Base-by-base conservation (phyloP, 2,797 vertebrate species). In the Eulemur rubriventer region DNA sequence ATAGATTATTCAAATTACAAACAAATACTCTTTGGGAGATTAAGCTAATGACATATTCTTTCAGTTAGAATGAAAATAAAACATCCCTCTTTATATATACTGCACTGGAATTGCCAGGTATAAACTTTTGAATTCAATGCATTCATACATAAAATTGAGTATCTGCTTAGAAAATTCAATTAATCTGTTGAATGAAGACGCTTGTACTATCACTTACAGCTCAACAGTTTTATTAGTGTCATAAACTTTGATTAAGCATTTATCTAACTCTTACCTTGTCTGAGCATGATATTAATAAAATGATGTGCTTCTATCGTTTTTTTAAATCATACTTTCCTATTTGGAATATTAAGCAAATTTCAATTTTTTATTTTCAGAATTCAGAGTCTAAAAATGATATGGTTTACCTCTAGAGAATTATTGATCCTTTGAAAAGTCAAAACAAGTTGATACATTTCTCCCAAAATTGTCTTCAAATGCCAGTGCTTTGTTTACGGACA, bases 201-300 rank as follows among this genome's bases (percentile, higher is more conserved):
- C 2, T 95, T 69, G 50, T n/a, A 17, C 9, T 63, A 70, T 50
- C n/a, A 97, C 73, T 73, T 50, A 88, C 33, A 94, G n/a, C 5
- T 94, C 84, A 97, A 35, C 10, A 13, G 69, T 97, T 95, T 80
- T 95, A 12, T 89, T 96, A 91, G 35, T 59, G 20, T 52, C 43
- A 4, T 90, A 95, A 88, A 96, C 89, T 61, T 85, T 80, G 41
- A 91, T 76, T 84, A 69, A 22, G 55, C 35, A 59, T 81, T 38
- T 70, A 59, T 17, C 46, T 95, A 48, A 70, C 78, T 96, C 38
- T 95, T 96, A 84, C 43, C 88, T 97, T 96, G 38, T 96, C 75
- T 97, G 93, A 94, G 55, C 86, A 82, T 30, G 97, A 50, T 18
- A 65, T 41, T 96, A 96, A 91, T 96, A 96, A 97, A 92, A 81